Evolutionary conservation across 2,113 vertebrate genomes (phyloP).

Genomic region (Megatriorchis doriae): DNA sequence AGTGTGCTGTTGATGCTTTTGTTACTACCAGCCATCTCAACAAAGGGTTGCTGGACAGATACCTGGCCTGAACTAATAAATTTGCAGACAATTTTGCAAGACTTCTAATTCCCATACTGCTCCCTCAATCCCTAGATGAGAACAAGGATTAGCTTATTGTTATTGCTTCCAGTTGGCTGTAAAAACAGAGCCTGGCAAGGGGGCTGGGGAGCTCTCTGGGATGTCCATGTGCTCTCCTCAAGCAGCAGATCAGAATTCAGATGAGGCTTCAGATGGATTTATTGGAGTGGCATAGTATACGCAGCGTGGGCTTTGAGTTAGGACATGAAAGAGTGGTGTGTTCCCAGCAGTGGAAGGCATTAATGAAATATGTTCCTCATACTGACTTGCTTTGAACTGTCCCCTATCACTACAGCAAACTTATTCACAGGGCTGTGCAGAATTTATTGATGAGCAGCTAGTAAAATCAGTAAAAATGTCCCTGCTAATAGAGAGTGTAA

Average conservation of each 20-base stretch:
- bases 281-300: background rate
- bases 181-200: background rate
- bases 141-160: background rate
- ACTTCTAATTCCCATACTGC: fast-evolving
- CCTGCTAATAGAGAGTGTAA: background rate
- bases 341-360: background rate
- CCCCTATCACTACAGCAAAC: background rate
- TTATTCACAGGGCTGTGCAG: background rate
- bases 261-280: background rate
- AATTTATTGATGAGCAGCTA: background rate
- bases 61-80: background rate
- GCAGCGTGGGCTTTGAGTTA: background rate
- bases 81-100: background rate
- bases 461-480: background rate
- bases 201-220: background rate
- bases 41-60: background rate
- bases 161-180: background rate
- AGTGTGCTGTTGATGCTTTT: background rate
- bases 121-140: background rate
- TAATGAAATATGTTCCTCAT: background rate
- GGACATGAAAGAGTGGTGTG: background rate
- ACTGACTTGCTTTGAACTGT: background rate
- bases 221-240: background rate
- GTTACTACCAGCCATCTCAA: fast-evolving
- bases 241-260: background rate